Conservation (phyloP, 1,140 invertebrate species). For the Radopholus similis region DNA sequence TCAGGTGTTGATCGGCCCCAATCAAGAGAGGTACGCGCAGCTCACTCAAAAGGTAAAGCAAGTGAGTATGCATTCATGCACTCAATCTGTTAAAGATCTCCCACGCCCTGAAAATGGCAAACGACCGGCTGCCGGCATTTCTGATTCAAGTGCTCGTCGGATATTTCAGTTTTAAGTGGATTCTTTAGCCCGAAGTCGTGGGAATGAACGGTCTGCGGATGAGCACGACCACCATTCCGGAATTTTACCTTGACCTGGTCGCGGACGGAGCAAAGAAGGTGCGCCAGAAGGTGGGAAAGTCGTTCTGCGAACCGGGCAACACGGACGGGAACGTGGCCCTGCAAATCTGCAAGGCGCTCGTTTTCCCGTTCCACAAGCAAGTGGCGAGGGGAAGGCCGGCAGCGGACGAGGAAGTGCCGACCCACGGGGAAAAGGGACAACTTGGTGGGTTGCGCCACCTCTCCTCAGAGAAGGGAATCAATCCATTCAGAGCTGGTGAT, state of each 20-base stretch:
- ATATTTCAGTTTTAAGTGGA: constrained; percentile 1
- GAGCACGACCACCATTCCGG: constrained; percentile 86
- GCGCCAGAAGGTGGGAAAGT: constrained; percentile 93
- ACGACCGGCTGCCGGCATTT: neutral
- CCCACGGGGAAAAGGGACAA: neutral
- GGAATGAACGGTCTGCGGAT: constrained; percentile 75
- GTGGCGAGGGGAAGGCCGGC: constrained; percentile 1
- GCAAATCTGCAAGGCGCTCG: constrained; percentile 32
- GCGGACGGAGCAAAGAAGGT: constrained; percentile 79
- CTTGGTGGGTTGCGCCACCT: neutral
- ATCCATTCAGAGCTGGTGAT: constrained; percentile 39
- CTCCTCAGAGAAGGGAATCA: neutral
- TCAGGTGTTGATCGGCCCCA: constrained; percentile 30
- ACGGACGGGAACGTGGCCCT: constrained; percentile 76
- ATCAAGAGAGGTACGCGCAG: constrained; percentile 23
- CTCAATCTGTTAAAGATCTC: constrained; percentile 7
- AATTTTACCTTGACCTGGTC: constrained; percentile 89
- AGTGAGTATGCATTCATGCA: neutral
- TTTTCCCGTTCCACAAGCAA: constrained; percentile 39
- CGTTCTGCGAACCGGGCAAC: constrained; percentile 96
- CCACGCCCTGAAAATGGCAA: neutral
- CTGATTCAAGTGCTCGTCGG: neutral
- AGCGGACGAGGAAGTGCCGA: neutral
- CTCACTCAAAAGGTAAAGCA: constrained; percentile 23
- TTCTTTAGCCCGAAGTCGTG: constrained; percentile 58